Conservation (phyloP, 1,140 invertebrate genomes). For the Melitaea cinxia region DNA sequence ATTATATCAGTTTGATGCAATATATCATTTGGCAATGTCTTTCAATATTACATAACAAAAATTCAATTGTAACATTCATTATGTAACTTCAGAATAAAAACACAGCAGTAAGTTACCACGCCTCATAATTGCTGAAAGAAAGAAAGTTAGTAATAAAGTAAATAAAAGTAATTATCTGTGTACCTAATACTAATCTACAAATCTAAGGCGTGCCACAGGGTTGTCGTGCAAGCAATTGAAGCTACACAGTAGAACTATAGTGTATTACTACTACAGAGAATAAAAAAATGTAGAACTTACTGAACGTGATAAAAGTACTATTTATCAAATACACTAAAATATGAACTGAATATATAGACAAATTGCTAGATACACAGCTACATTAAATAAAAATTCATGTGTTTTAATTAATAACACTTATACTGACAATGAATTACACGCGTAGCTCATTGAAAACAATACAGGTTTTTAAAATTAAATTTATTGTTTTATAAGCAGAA, state of each 20-base stretch:
- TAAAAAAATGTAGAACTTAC: too few species aligned
- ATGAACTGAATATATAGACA: too few species aligned
- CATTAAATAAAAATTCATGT: too few species aligned
- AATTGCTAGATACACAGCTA: too few species aligned
- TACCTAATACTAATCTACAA: constrained; percentile 20
- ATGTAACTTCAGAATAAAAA: not conserved
- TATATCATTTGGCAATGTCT: not conserved
- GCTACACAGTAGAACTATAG: not conserved
- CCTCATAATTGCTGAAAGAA: constrained; percentile 12
- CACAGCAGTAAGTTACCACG: not conserved
- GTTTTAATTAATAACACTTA: too few species aligned
- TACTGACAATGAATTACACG: too few species aligned
- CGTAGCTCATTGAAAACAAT: too few species aligned
- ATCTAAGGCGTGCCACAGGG: constrained; percentile 29
- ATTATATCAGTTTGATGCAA: not conserved
- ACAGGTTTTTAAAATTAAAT: too few species aligned
- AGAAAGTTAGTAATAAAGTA: constrained; percentile 19
- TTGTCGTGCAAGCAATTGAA: not conserved
- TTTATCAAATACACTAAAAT: too few species aligned
- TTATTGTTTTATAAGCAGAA: too few species aligned
- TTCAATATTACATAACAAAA: constrained; percentile 4
- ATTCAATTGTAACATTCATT: not conserved
- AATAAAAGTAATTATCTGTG: constrained; percentile 32
- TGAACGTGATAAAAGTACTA: too few species aligned
- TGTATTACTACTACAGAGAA: not conserved